A percentile compares a stretch with the other conserved stretches of the same genome.
phyloP scores from a whole-genome alignment of 2,797 vertebrate genomes.

The Microcaecilia unicolor region DNA sequence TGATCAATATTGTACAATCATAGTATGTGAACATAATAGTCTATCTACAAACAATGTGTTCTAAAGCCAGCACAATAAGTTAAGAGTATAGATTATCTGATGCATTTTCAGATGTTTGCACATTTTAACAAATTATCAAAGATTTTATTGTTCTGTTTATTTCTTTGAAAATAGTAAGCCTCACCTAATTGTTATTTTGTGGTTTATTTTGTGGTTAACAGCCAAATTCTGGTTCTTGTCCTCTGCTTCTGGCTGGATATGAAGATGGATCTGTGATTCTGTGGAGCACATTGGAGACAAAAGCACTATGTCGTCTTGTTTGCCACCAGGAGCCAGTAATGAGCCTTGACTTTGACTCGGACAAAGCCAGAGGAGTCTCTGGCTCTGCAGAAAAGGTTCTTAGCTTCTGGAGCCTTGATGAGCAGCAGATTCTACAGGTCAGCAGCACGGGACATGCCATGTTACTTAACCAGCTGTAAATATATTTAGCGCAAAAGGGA shows the following conservation, averaged over 20 bases:
- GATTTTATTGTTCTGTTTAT: too few species aligned
- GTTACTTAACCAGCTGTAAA: constrained; percentile 55
- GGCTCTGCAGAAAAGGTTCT: constrained; percentile 84
- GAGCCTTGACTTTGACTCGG: constrained; percentile 84
- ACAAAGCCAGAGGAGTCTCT: constrained; percentile 70
- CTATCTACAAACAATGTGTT: too few species aligned
- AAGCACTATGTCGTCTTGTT: constrained; percentile 53
- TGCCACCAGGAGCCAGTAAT: constrained; percentile 84
- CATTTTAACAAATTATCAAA: neutral
- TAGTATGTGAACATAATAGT: too few species aligned
- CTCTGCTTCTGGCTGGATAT: constrained; percentile 79
- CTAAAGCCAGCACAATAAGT: too few species aligned
- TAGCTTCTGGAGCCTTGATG: constrained; percentile 74
- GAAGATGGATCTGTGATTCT: constrained; percentile 86
- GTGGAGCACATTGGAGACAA: constrained; percentile 77
- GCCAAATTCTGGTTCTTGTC: constrained; percentile 53
- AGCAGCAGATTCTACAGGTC: constrained; percentile 84
- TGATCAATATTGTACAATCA: too few species aligned
- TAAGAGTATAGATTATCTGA: too few species aligned
- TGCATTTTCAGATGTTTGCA: too few species aligned
- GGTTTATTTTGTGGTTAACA: too few species aligned
- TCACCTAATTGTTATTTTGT: too few species aligned
- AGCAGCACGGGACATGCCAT: constrained; percentile 41
- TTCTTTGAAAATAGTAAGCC: too few species aligned
- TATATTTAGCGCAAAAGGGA: too few species aligned